Base-by-base conservation (phyloP, 2,888 invertebrate genomes). In the Tetanocera ferruginea region DNA sequence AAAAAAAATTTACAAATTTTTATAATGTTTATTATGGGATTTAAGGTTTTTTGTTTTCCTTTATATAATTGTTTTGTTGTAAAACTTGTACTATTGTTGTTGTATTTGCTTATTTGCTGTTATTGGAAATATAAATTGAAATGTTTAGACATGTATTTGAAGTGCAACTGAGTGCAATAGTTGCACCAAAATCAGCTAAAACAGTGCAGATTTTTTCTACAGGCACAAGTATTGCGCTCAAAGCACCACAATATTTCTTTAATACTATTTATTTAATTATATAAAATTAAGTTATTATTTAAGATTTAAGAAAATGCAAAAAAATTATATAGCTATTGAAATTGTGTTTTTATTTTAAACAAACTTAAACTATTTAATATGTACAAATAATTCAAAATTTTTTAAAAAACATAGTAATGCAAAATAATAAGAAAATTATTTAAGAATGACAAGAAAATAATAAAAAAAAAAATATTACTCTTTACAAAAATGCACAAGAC, bases 1-100 rank as follows among this genome's bases (percentile, higher is more conserved):
- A 80, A 79, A 84, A n/a, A 83, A 85, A 82, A 82, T 86, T 86
- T 86, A 86, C 86, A 86, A 85, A 84, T 84, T 83, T 81, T 83
- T 80, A 81, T 81, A 79, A 82, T 81, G 76, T 73, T 66, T n/a
- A 31, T 70, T 23, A 51, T 77, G 69, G 69, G 64, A n/a, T n/a
- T n/a, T n/a, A n/a, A n/a, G 62, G 5, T 11, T 37, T 60, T 28
- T 67, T 74, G 51, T 71, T 70, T 75, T 66, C 52, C 17, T 66
- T 67, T 34, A n/a, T 34, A 31, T 23, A 66, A 51, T 72, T 31
- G 23, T 55, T 23, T 72, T 57, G 72, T 55, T 75, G 75, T 75
- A 75, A 75, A 73, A 77, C 31, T 77, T 77, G 77, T 77, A 77
- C 77, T 77, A 77, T 64, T 71, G 19, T 66, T 70, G 69, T 76